Conservation (phyloP, 2,113 vertebrate species). For the Rutilus rutilus region DNA sequence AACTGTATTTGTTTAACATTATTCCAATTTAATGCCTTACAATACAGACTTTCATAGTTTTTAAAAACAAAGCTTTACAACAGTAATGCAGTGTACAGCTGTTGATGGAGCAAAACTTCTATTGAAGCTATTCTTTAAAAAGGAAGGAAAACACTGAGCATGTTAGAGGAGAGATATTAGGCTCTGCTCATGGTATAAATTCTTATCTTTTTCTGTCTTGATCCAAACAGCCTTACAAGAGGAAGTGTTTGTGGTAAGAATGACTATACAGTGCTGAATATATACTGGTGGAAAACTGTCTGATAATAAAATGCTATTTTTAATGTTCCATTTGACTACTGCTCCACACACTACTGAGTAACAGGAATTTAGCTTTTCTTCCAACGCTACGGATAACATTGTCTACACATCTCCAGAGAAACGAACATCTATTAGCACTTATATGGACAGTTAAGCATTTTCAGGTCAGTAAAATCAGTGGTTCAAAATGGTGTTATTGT, state of each 20-base stretch:
- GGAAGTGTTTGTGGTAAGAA: constrained; percentile 24
- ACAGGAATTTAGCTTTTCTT: constrained; percentile 1
- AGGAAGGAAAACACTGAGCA: constrained; percentile 37
- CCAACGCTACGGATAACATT: neutral
- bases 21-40: too few species aligned
- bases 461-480: neutral
- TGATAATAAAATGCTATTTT: constrained; percentile 11
- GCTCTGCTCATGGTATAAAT: neutral
- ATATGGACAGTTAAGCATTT: neutral
- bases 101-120: neutral
- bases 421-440: constrained; percentile 3
- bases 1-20: neutral
- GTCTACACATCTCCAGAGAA: neutral
- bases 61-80: too few species aligned
- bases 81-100: too few species aligned
- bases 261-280: neutral
- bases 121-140: neutral
- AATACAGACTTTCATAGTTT: too few species aligned
- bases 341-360: neutral
- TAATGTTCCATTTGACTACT: constrained; percentile 23
- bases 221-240: constrained; percentile 3
- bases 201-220: constrained; percentile 16
- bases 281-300: neutral
- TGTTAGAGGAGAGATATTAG: constrained; percentile 19
- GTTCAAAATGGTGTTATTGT: neutral